Evolutionary conservation across 2,888 invertebrate genomes (phyloP).

Genomic region (Apamea sordens): DNA sequence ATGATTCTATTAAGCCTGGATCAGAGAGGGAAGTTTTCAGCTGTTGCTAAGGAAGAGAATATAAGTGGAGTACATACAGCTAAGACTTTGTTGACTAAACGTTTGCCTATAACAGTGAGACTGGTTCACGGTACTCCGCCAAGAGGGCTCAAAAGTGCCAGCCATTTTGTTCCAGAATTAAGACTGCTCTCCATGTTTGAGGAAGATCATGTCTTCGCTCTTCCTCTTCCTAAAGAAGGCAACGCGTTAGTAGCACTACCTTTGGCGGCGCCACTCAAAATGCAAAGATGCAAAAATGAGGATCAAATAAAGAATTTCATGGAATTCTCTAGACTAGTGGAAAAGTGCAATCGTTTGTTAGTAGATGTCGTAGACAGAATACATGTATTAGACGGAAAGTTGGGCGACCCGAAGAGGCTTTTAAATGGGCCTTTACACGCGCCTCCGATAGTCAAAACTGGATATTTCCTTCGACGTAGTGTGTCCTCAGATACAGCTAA

Average conservation of each 20-base stretch:
- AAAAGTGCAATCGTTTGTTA: slow-evolving; percentile 93
- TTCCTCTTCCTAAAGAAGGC: slow-evolving; percentile 95
- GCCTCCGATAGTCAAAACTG: slow-evolving; percentile 90
- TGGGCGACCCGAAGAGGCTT: slow-evolving; percentile 91
- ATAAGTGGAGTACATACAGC: slow-evolving; percentile 98
- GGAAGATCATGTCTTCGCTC: slow-evolving; percentile 95
- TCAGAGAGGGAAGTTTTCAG: slow-evolving; percentile 97
- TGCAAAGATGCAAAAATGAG: slow-evolving; percentile 95
- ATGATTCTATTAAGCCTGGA: slow-evolving; percentile 95
- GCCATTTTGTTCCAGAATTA: slow-evolving; percentile 95
- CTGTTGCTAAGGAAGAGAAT: slow-evolving; percentile 97
- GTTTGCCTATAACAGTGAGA: slow-evolving; percentile 97
- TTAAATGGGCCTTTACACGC: slow-evolving; percentile 84
- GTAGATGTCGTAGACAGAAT: slow-evolving; percentile 95
- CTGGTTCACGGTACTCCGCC: slow-evolving; percentile 97
- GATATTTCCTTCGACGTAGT: slow-evolving; percentile 93
- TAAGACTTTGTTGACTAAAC: slow-evolving; percentile 95
- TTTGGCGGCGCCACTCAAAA: slow-evolving; percentile 95
- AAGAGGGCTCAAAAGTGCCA: slow-evolving; percentile 94
- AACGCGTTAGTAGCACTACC: slow-evolving; percentile 95
- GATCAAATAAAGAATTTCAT: slow-evolving; percentile 93
- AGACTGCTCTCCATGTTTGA: slow-evolving; percentile 95
- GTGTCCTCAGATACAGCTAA: slow-evolving; percentile 94
- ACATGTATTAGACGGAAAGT: slow-evolving; percentile 95
- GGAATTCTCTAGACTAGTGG: slow-evolving; percentile 94